A percentile compares a stretch with the other conserved stretches of the same genome.
These are phyloP conservation scores for Drosophila gunungcola DNA, from an alignment of 1,140 invertebrate genomes.

Conservation along the genomic window DNA sequence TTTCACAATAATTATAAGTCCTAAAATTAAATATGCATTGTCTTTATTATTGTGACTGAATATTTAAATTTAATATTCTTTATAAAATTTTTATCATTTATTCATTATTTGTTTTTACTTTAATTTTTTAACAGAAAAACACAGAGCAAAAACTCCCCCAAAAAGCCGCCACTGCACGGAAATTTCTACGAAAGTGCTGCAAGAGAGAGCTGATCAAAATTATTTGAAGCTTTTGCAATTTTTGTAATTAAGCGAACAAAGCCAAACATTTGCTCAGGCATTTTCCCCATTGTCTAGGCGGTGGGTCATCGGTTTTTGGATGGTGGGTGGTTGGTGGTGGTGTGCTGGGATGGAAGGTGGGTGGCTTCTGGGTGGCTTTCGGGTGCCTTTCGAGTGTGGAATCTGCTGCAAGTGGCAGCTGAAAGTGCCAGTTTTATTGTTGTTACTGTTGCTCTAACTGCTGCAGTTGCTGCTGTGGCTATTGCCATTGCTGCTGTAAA, in stretches of 20 bases:
- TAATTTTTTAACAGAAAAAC: no score
- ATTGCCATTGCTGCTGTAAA: constrained; percentile 31
- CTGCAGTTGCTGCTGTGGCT: constrained; percentile 1
- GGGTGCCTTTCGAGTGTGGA: constrained; percentile 4
- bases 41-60: no score
- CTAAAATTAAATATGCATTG: no score
- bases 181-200: constrained; percentile 27
- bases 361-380: background rate
- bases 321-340: constrained; percentile 1
- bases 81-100: no score
- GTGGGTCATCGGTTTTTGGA: constrained; percentile 11
- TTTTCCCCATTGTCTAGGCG: constrained; percentile 47
- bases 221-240: constrained; percentile 67
- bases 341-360: no score
- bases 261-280: constrained; percentile 62
- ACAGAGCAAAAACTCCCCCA: background rate
- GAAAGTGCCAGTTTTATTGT: constrained; percentile 63
- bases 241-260: constrained; percentile 70
- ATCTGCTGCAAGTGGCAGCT: constrained; percentile 51
- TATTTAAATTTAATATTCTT: no score
- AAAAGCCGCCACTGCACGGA: background rate
- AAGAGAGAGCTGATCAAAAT: constrained; percentile 57
- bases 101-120: no score
- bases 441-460: constrained; percentile 34
- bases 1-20: no score